Percentiles rank a stretch among this genome's conserved stretches.
Evolutionary conservation across 2,113 vertebrate genomes (phyloP).

Genomic region (Rhombomys opimus): DNA sequence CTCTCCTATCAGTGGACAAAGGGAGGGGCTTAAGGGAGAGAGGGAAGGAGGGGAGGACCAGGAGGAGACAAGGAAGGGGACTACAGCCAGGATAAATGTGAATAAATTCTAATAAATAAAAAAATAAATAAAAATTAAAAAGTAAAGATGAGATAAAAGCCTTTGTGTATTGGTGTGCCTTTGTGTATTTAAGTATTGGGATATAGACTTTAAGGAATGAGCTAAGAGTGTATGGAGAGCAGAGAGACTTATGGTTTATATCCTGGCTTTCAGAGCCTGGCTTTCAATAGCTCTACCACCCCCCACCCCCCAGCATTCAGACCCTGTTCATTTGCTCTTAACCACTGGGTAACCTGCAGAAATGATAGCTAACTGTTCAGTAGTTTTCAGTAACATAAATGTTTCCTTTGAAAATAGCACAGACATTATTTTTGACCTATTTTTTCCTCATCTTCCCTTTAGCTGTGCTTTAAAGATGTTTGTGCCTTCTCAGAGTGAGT

Average conservation of each 20-base stretch:
- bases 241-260: neutral
- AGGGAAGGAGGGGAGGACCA: too few species aligned
- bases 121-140: neutral
- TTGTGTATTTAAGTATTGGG: neutral
- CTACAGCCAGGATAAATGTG: too few species aligned
- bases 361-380: conserved; percentile 27
- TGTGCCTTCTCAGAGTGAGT: neutral
- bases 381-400: conserved; percentile 27
- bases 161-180: neutral
- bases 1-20: too few species aligned
- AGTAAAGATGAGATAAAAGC: neutral
- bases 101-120: neutral
- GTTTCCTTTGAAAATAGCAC: conserved; percentile 58
- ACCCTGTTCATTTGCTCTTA: neutral
- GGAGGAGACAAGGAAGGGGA: too few species aligned
- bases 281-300: neutral
- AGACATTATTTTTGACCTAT: conserved; percentile 22
- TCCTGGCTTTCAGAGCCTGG: neutral
- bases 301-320: neutral
- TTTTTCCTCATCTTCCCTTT: neutral
- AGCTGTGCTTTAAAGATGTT: conserved; percentile 42
- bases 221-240: neutral
- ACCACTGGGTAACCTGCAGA: neutral
- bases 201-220: neutral
- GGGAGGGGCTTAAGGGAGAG: too few species aligned